phyloP scores from a whole-genome alignment of 2,113 vertebrate species.

The Oncorhynchus kisutch region DNA sequence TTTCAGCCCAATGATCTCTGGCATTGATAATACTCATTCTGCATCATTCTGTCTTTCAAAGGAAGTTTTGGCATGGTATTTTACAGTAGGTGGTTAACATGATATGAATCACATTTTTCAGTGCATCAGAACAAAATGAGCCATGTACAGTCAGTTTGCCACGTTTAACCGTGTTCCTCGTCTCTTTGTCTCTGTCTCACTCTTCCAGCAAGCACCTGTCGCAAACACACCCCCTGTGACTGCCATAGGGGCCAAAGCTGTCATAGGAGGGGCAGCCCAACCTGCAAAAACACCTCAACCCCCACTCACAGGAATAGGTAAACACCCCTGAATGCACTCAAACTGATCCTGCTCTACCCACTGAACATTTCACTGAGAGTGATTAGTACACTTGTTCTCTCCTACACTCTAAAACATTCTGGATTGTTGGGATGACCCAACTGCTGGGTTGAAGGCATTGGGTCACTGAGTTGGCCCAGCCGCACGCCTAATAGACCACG shows the following conservation, averaged over 20 bases:
- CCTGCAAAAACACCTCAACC: constrained; percentile 80
- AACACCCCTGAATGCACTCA: constrained; percentile 9
- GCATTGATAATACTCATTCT: neutral
- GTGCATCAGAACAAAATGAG: neutral
- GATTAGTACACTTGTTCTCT: too few relatives aligned
- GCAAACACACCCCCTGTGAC: constrained; percentile 74
- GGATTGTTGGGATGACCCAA: too few relatives aligned
- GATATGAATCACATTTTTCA: neutral
- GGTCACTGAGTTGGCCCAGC: too few relatives aligned
- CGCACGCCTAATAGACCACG: too few relatives aligned
- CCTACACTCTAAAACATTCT: too few relatives aligned
- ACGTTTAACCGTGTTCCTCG: too few relatives aligned
- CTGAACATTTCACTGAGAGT: too few relatives aligned
- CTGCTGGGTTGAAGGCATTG: too few relatives aligned
- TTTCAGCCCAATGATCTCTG: neutral
- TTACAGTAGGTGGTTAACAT: neutral
- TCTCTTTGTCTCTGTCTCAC: constrained; percentile 20
- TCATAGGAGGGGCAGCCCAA: constrained; percentile 64
- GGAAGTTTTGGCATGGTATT: too few relatives aligned
- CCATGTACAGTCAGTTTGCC: neutral
- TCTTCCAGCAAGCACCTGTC: constrained; percentile 76
- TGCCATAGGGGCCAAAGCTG: constrained; percentile 75
- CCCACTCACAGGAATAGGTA: constrained; percentile 86
- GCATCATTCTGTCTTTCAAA: neutral
- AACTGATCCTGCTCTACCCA: neutral